Evolutionary conservation across 2,888 invertebrate genomes (phyloP).

Genomic region (Campoplex nolae): DNA sequence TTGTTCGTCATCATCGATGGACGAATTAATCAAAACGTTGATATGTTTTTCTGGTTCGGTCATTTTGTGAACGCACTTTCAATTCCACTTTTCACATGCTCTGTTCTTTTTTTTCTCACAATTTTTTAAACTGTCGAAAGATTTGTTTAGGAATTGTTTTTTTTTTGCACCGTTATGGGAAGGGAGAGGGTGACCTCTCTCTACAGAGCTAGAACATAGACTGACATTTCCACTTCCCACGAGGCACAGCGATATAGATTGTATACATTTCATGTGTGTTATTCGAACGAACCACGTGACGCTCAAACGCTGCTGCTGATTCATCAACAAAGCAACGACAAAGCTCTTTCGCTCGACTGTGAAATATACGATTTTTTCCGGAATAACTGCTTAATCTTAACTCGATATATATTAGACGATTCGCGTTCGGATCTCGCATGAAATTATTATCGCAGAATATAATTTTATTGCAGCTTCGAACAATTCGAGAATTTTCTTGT

Average conservation of each 20-base stretch:
- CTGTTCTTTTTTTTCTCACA: neutral
- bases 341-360: neutral
- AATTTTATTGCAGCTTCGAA: neutral
- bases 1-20: constrained; percentile 56
- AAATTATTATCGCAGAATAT: neutral
- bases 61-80: constrained; percentile 61
- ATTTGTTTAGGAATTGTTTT: neutral
- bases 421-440: neutral
- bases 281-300: constrained; percentile 36
- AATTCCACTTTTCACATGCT: constrained; percentile 38
- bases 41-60: constrained; percentile 67
- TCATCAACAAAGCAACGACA: constrained; percentile 10
- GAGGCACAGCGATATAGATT: constrained; percentile 4
- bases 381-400: neutral
- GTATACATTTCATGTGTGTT: neutral
- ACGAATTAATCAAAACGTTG: constrained; percentile 71
- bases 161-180: neutral
- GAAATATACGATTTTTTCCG: constrained; percentile 5
- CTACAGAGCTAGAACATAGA: constrained; percentile 46
- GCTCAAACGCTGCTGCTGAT: constrained; percentile 17
- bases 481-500: neutral
- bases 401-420: constrained; percentile 7
- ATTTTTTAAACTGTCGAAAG: neutral
- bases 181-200: constrained; percentile 2
- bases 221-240: constrained; percentile 15